phyloP scores from a whole-genome alignment of 2,888 invertebrate genomes.

The Athalia circularis region DNA sequence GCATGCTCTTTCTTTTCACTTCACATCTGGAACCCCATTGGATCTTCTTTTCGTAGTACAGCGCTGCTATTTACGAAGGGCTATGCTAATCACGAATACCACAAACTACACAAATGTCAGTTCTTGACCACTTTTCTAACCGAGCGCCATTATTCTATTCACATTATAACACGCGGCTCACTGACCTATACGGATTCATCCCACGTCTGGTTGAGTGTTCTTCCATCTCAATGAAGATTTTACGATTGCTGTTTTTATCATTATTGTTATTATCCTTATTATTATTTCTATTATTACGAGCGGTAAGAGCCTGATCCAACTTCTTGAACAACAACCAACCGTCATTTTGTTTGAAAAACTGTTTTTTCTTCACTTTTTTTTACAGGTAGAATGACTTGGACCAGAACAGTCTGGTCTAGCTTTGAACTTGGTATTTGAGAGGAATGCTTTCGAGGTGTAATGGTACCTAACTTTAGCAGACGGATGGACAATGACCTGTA shows the following conservation, averaged over 20 bases:
- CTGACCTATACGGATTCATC: conserved; percentile 62
- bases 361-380: no score
- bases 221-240: conserved; percentile 2
- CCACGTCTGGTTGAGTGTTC: not conserved
- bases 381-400: no score
- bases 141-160: conserved; percentile 54
- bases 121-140: conserved; percentile 60
- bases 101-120: conserved; percentile 57
- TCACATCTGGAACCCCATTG: not conserved
- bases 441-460: not conserved
- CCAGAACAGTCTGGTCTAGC: no score
- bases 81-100: not conserved
- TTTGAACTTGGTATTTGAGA: not conserved
- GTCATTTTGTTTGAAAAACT: no score
- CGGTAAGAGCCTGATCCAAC: no score
- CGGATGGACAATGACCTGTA: conserved; percentile 27
- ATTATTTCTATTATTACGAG: no score
- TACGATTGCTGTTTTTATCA: conserved; percentile 52
- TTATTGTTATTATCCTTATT: not conserved
- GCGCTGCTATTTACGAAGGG: not conserved
- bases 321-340: no score
- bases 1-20: no score
- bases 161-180: conserved; percentile 58
- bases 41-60: no score
- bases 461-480: not conserved